Evolutionary conservation across 2,888 invertebrate genomes (phyloP).

Genomic region (Nomada fabriciana): DNA sequence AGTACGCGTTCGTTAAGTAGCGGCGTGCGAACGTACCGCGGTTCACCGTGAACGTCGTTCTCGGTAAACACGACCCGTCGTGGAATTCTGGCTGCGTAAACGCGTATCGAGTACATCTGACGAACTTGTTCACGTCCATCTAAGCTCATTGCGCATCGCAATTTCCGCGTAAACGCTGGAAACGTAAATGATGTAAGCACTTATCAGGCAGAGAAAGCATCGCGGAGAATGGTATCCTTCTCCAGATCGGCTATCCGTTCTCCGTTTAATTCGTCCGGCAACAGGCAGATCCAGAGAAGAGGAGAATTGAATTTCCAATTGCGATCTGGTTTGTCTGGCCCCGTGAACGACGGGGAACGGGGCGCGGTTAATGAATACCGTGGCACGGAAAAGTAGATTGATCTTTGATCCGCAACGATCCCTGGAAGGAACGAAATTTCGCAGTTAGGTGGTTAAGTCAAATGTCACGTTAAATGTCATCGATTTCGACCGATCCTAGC

Average conservation of each 20-base stretch:
- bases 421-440: constrained; percentile 63
- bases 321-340: constrained; percentile 21
- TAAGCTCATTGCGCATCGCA: too few relatives aligned
- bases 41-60: constrained; percentile 35
- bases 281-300: constrained; percentile 2
- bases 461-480: constrained; percentile 71
- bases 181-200: too few relatives aligned
- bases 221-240: too few relatives aligned
- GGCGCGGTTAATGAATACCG: constrained; percentile 47
- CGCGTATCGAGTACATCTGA: too few relatives aligned
- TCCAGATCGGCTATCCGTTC: constrained; percentile 19
- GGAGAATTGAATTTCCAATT: constrained; percentile 52
- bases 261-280: constrained; percentile 29
- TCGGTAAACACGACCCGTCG: constrained; percentile 8
- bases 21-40: constrained; percentile 46
- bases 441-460: constrained; percentile 49
- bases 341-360: neutral
- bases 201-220: too few relatives aligned
- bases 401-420: constrained; percentile 56
- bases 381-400: constrained; percentile 53
- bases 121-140: too few relatives aligned
- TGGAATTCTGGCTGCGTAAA: neutral
- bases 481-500: constrained; percentile 60
- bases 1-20: constrained; percentile 11
- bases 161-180: too few relatives aligned